Evolutionary conservation across 2,797 vertebrate genomes (phyloP).

Genomic region (Eupleurogrammus muticus): DNA sequence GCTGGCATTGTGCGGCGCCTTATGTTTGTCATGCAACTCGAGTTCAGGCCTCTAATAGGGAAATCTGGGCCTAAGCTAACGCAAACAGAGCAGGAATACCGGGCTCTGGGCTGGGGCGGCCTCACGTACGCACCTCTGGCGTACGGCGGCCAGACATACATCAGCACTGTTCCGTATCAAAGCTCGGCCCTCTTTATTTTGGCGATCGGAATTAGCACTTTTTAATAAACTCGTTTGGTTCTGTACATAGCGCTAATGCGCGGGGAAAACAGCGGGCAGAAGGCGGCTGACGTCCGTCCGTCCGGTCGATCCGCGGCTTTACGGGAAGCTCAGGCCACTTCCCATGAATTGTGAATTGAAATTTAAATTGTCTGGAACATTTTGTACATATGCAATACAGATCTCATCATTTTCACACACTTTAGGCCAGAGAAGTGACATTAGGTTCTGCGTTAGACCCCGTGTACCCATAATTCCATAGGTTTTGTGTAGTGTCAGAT

Average conservation of each 20-base stretch:
- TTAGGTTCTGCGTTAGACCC: too few species aligned
- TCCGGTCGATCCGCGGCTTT: constrained; percentile 72
- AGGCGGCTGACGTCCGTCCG: constrained; percentile 75
- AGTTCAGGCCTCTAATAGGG: constrained; percentile 70
- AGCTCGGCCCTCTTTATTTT: constrained; percentile 70
- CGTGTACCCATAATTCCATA: too few species aligned
- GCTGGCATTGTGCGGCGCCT: constrained; percentile 64
- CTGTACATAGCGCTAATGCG: constrained; percentile 73
- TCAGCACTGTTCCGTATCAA: constrained; percentile 77
- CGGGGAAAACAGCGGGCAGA: constrained; percentile 68
- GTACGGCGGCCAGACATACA: constrained; percentile 55
- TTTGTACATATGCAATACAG: too few species aligned
- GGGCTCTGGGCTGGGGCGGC: constrained; percentile 65
- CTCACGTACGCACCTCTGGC: constrained; percentile 44
- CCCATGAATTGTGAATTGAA: too few species aligned
- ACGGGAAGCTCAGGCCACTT: constrained; percentile 74
- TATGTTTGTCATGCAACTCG: constrained; percentile 69
- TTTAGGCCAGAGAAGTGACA: too few species aligned
- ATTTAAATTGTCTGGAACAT: too few species aligned
- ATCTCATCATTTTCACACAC: too few species aligned
- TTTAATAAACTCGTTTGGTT: constrained; percentile 79
- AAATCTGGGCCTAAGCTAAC: constrained; percentile 68
- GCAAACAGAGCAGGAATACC: constrained; percentile 60
- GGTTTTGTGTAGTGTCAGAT: too few species aligned
- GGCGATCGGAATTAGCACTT: constrained; percentile 67